These are phyloP conservation scores for Phragmatobia fuliginosa DNA, from an alignment of 2,888 invertebrate species.

Conservation along the genomic window DNA sequence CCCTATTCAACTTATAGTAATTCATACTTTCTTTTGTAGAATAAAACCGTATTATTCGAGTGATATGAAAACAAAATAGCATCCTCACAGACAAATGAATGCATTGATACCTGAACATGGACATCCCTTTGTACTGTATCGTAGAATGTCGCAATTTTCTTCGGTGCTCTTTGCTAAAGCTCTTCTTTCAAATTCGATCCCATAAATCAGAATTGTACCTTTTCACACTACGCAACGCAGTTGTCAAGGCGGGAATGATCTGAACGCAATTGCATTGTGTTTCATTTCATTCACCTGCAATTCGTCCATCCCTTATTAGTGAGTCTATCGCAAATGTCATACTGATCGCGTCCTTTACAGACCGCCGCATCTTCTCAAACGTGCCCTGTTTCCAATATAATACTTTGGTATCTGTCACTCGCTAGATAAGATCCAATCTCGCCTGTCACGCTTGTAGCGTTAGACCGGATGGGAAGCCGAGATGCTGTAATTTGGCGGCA, in stretches of 20 bases:
- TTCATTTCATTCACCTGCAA: constrained; percentile 73
- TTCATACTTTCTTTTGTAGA: constrained; percentile 51
- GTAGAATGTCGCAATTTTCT: constrained; percentile 76
- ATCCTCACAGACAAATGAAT: constrained; percentile 63
- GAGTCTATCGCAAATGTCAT: constrained; percentile 57
- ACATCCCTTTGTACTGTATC: constrained; percentile 61
- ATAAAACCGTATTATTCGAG: constrained; percentile 55
- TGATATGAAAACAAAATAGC: constrained; percentile 64
- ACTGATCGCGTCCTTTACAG: constrained; percentile 57
- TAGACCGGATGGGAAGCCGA: constrained; percentile 83
- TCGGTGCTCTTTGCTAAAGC: constrained; percentile 64
- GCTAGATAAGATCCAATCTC: constrained; percentile 52
- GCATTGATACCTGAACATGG: constrained; percentile 66
- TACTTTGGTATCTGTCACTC: constrained; percentile 45
- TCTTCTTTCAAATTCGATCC: constrained; percentile 59
- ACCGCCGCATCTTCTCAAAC: constrained; percentile 53
- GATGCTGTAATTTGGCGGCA: constrained; percentile 83
- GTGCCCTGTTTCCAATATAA: constrained; percentile 14
- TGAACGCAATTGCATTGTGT: constrained; percentile 66
- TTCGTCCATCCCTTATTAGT: constrained; percentile 71
- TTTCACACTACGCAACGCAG: constrained; percentile 65
- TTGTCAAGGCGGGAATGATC: constrained; percentile 64
- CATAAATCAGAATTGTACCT: constrained; percentile 75
- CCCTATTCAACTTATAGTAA: constrained; percentile 55
- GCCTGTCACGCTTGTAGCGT: constrained; percentile 37